Conservation (phyloP, 2,113 vertebrate species). For the Pelobates fuscus region DNA sequence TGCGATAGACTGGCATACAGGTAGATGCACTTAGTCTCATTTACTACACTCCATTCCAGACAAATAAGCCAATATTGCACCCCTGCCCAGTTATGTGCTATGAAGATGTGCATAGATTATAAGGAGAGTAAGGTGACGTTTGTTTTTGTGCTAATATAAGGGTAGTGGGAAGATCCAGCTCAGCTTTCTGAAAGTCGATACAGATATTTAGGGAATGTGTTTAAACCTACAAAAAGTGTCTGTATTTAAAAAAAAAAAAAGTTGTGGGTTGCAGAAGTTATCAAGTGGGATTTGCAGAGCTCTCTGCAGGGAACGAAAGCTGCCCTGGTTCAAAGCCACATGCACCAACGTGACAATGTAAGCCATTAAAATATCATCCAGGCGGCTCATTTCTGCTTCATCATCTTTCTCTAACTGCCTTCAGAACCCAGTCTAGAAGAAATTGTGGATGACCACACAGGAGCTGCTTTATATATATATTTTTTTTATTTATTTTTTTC, state of each 20-base stretch:
- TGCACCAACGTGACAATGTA: constrained; percentile 90
- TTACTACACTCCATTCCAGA: too few relatives aligned
- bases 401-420: constrained; percentile 83
- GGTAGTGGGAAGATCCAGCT: too few relatives aligned
- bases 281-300: constrained; percentile 98
- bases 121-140: too few relatives aligned
- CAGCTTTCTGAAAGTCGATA: too few relatives aligned
- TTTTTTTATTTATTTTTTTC: constrained; percentile 37
- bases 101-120: too few relatives aligned
- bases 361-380: constrained; percentile 96
- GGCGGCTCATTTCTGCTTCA: constrained; percentile 86
- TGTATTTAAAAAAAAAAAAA: constrained; percentile 67
- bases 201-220: constrained; percentile 51
- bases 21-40: too few relatives aligned
- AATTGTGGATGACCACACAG: constrained; percentile 76
- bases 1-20: too few relatives aligned
- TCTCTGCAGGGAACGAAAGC: constrained; percentile 94
- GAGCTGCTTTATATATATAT: constrained; percentile 70
- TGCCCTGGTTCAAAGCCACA: constrained; percentile 98
- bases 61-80: too few relatives aligned
- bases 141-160: not conserved
- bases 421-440: constrained; percentile 71
- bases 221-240: constrained; percentile 68
- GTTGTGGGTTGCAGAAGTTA: constrained; percentile 95
- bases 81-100: too few relatives aligned